Conservation (phyloP, 2,888 invertebrate species). For the Andrena marginata region DNA sequence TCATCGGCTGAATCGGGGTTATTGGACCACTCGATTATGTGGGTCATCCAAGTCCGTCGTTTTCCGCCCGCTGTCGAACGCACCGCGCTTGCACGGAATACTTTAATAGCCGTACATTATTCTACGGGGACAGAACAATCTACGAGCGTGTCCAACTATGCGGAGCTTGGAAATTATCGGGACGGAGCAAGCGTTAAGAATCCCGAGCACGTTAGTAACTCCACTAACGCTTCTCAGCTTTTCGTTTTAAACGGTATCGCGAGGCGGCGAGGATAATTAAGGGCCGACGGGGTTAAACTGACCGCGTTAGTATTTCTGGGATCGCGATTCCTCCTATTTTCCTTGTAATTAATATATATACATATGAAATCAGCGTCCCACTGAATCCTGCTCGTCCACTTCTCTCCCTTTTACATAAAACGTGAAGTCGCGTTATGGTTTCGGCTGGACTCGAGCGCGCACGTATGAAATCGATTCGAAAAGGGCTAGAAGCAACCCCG, state of each 20-base stretch:
- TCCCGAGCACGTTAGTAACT: neutral
- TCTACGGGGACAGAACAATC: conserved; percentile 13
- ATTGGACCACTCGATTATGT: conserved; percentile 70
- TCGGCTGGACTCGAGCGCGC: too few species aligned
- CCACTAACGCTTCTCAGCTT: neutral
- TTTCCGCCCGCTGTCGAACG: conserved; percentile 39
- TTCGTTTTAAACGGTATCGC: neutral
- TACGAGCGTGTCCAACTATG: neutral
- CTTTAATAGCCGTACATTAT: conserved; percentile 55
- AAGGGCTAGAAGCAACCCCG: too few species aligned
- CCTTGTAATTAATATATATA: too few species aligned
- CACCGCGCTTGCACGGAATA: conserved; percentile 15
- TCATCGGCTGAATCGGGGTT: conserved; percentile 64
- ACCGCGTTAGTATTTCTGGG: too few species aligned
- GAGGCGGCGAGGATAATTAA: too few species aligned
- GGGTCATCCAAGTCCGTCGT: conserved; percentile 55
- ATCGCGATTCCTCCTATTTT: too few species aligned
- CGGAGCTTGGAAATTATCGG: conserved; percentile 1
- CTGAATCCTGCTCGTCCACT: too few species aligned
- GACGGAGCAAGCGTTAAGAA: neutral
- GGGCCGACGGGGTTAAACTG: too few species aligned
- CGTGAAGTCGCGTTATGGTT: too few species aligned
- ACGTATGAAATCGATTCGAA: too few species aligned
- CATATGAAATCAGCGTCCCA: too few species aligned
- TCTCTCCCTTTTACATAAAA: too few species aligned